Base-by-base conservation (phyloP, 1,140 invertebrate genomes). In the Apis cerana region DNA sequence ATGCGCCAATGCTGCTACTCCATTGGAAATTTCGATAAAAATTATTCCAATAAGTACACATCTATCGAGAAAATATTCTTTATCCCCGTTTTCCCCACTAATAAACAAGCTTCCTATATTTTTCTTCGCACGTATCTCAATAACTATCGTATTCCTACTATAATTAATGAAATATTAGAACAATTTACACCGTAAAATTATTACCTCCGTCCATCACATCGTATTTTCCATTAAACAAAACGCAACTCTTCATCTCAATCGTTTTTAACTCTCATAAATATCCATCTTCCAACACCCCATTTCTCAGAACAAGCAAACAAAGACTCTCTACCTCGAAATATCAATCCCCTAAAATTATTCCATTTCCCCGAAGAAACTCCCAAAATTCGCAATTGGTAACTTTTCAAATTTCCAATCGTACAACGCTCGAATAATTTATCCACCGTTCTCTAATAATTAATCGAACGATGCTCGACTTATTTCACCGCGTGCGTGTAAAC, bases 401-500 rank as follows among this genome's bases (percentile, higher is more conserved):
- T 43, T 33, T 33, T 33, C 33, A 33, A 33, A 0, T 7, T 43
- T 43, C 33, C 33, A 43, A 43, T 43, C 33, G 33, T 3, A 33
- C 2, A 33, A 64, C 21, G 12, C n/a, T 4, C 59, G n/a, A 15
- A 1, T 27, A 27, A 64, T 8, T 64, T 17, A 7, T 64, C 7
- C 15, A 4, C 8, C 13, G 7, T 17, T 13, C 27, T 17, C 67
- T 1, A 79, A 79, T 61, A 33, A 0, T 79, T 59, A 17, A 79
- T 79, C 54, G 12, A 69, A 58, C 33, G 65, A 27, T 48, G 27
- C 15, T 3, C n/a, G 65, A 5, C n/a, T 19, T 21, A 56, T 58
- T 70, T 80, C 52, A 50, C 48, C 65, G 58, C 65, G 62, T 59
- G 27, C 75, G 23, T 50, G 74, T 69, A 77, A 86, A 84, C 50